Conservation (phyloP, 64 coral and sea anemone genomes). For the Hydrozoanthus tunicans region DNA sequence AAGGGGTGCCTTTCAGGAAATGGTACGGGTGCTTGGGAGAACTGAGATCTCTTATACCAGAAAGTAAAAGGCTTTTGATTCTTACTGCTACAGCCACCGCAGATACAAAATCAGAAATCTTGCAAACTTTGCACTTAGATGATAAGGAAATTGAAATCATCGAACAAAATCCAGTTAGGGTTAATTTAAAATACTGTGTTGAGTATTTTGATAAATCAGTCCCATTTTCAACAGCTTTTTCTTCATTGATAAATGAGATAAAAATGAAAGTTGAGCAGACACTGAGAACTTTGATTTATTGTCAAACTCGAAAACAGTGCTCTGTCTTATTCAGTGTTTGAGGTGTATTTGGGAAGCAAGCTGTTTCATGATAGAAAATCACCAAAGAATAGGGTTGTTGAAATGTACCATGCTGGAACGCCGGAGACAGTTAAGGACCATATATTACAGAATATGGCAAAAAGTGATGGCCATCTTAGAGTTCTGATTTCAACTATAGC, state of each 20-base stretch:
- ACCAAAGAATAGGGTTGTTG: slow-evolving; percentile 60
- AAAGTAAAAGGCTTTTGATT: not conserved
- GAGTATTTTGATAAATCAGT: slow-evolving; percentile 61
- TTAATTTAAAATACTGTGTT: slow-evolving; percentile 49
- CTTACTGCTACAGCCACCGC: slow-evolving; percentile 64
- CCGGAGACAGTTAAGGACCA: slow-evolving; percentile 63
- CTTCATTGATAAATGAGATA: slow-evolving; percentile 32
- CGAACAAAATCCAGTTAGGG: slow-evolving; percentile 59
- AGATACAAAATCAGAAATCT: slow-evolving; percentile 55
- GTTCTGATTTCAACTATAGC: slow-evolving; percentile 69
- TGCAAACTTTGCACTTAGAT: slow-evolving; percentile 40
- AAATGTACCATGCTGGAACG: slow-evolving; percentile 87
- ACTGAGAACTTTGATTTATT: slow-evolving; percentile 77
- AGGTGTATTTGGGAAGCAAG: slow-evolving; percentile 56
- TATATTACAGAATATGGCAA: slow-evolving; percentile 59
- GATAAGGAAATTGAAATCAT: slow-evolving; percentile 46
- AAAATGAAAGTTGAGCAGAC: slow-evolving; percentile 44
- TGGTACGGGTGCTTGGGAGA: slow-evolving; percentile 64
- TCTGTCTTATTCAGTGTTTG: slow-evolving; percentile 77
- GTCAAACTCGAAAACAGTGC: slow-evolving; percentile 85
- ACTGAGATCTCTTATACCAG: slow-evolving; percentile 59
- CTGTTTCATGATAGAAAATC: slow-evolving; percentile 35
- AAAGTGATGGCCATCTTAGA: slow-evolving; percentile 63
- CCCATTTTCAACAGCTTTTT: slow-evolving; percentile 33
- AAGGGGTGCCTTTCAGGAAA: slow-evolving; percentile 62